Evolutionary conservation across 2,113 vertebrate species (phyloP), one percentile per base, ranked within the genome.

Genomic region (Alethe diademata): DNA sequence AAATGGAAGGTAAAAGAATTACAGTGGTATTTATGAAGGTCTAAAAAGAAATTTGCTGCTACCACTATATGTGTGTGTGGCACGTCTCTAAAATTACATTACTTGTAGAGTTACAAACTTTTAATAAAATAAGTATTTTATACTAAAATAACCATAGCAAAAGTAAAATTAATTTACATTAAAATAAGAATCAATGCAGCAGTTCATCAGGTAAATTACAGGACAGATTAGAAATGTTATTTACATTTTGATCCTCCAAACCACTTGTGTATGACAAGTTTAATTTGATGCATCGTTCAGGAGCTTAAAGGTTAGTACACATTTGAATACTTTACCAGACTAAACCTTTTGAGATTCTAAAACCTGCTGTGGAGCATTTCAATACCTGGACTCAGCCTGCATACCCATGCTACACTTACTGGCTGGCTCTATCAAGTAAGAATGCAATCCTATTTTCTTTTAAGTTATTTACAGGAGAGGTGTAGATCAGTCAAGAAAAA

Each of bases 181-280:
- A 86, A 93, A 82, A 40, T 57, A 80, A 23, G 35, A 83, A 78
- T 73, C 73, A 69, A 51, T 33, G 38, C 72, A 92, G 58, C 54
- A 79, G 50, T 70, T 88, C 35, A 88, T 83, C 72, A 74, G 33
- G 67, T 48, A 80, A 93, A 95, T 66, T 54, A 60, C 38, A 90
- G 51, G 23, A 33, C 7, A 4, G 38, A 85, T 72, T 67, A 69
- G 60, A 91, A 91, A 81, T 12, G 35, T 87, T 89, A 82, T 78
- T 92, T 88, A 80, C 22, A 82, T 54, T 91, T 70, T 79, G 66
- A 91, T 90, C 42, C 58, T 88, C 9, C 62, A 90, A 90, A 95
- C 13, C 56, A 70, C 24, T 93, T 82, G 24, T 15, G 45, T 62
- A 35, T 47, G 73, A 81, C 60, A 74, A 84, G 89, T 84, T 88